These are phyloP conservation scores for Nipponia nippon DNA, from an alignment of 2,113 vertebrate species.

Conservation along the genomic window DNA sequence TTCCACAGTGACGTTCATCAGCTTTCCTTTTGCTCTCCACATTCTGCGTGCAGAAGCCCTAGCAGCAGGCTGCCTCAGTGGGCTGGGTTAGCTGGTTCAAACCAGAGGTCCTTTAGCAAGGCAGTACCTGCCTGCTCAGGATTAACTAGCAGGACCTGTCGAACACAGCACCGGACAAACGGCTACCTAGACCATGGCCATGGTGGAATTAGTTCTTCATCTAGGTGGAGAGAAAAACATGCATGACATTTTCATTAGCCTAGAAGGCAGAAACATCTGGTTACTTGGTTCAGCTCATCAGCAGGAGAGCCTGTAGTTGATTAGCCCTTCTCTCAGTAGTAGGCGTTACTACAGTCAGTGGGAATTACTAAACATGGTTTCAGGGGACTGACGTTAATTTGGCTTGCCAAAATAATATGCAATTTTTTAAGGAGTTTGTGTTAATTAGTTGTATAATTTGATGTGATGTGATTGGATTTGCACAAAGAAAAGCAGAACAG, in stretches of 20 bases:
- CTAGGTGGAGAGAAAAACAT: constrained; percentile 28
- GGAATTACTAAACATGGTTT: constrained; percentile 56
- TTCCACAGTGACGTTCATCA: background rate
- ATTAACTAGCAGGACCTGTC: background rate
- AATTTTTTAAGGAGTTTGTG: constrained; percentile 66
- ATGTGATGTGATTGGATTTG: constrained; percentile 60
- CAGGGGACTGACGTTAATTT: constrained; percentile 53
- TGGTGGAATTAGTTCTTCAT: constrained; percentile 44
- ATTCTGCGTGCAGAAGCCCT: background rate
- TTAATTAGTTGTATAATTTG: constrained; percentile 71
- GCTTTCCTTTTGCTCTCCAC: background rate
- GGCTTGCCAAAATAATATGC: constrained; percentile 67
- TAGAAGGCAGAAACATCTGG: constrained; percentile 53
- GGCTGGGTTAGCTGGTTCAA: background rate
- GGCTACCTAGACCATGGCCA: background rate
- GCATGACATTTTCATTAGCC: constrained; percentile 59
- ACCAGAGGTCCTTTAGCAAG: background rate
- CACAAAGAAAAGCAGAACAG: constrained; percentile 53
- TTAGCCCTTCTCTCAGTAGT: constrained; percentile 60
- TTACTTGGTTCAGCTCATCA: constrained; percentile 46
- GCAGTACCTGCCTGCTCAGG: background rate
- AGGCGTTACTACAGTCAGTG: constrained; percentile 20
- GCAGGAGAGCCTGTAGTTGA: constrained; percentile 49
- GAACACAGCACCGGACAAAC: background rate
- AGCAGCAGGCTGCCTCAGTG: background rate